Evolutionary conservation across 1,140 invertebrate species (phyloP), one percentile per base, ranked within the genome.

Genomic region (Drosophila truncata): DNA sequence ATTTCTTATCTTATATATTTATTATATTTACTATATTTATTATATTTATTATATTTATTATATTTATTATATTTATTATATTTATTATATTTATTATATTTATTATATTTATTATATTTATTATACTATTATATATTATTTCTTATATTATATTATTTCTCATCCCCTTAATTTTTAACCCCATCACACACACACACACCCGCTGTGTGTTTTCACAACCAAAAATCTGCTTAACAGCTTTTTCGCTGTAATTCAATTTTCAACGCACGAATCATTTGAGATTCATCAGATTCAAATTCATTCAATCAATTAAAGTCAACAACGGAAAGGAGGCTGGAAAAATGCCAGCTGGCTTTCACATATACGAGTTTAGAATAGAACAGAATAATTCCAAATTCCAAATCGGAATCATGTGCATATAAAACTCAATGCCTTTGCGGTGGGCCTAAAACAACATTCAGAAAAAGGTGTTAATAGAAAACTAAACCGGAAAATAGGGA

Each of bases 361-460:
- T 20, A 37, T 4, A 33, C 11, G 58, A 31, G 20, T 18, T 55
- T 37, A 7, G 33, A 50, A 29, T n/a, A 49, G 16, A 54, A 41
- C n/a, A 13, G 57, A 63, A 52, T n/a, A n/a, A n/a, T n/a, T n/a
- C n/a, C n/a, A n/a, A n/a, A 52, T 18, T 14, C 39, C 7, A 33
- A 46, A 55, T 69, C 35, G 7, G 7, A 49, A 33, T 64, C 60
- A 42, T 47, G 54, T 31, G 57, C 49, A 33, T 33, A 37, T 27
- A 42, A 20, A 65, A 65, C 16, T 25, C 72, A 39, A 60, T 57
- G 66, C 47, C 63, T 49, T 46, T 78, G 82, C 77, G 78, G 69
- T 84, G 72, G 25, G 54, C 84, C 84, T 88, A 88, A 88, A 88
- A 88, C 78, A 88, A 88, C 84, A 87, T 78, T 82, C n/a, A 54